Evolutionary conservation across 2,113 vertebrate genomes (phyloP), one percentile per base, ranked within the genome.

Genomic region (Vimba vimba): DNA sequence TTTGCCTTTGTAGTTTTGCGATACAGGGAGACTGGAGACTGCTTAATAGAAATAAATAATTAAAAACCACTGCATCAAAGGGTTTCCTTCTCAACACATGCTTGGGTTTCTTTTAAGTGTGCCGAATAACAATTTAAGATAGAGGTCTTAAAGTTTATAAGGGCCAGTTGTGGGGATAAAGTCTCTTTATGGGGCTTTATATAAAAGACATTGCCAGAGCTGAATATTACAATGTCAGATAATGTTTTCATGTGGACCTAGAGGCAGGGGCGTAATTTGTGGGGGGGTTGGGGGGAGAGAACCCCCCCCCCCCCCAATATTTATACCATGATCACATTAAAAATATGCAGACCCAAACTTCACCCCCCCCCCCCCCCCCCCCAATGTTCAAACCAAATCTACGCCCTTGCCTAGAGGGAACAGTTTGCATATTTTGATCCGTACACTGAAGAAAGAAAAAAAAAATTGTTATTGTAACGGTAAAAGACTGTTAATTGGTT

Each of bases 41-140:
- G 11, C 66, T 71, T 71, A 71, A 71, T 69, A 83, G 47, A 71
- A 83, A 83, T 83, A 83, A 73, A 83, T 73, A 83, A 73, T 83
- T 59, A 73, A 83, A 73, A 73, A 59, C 73, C 8, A 4, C 60
- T 50, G 36, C 79, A 52, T 82, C 27, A 83, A 57, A 59, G 81
- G 21, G 4, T 43, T 39, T 60, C 6, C 0, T 60, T 59, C 36
- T 60, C 3, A 23, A 30, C 77, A 79, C 77, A 60, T 79, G 47
- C 66, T 17, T 15, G 27, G 4, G 27, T 33, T 71, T 83, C 45
- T 83, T 83, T 77, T 39, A 83, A 55, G 66, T 83, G 45, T 30
- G 17, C 25, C 1, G 64, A 57, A 71, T 55, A 17, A 71, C 27
- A 71, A 55, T 83, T 69, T 83, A 71, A 57, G 30, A 71, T 33